These are phyloP conservation scores for Lathamus discolor DNA, from an alignment of 2,113 vertebrate genomes.

Conservation along the genomic window DNA sequence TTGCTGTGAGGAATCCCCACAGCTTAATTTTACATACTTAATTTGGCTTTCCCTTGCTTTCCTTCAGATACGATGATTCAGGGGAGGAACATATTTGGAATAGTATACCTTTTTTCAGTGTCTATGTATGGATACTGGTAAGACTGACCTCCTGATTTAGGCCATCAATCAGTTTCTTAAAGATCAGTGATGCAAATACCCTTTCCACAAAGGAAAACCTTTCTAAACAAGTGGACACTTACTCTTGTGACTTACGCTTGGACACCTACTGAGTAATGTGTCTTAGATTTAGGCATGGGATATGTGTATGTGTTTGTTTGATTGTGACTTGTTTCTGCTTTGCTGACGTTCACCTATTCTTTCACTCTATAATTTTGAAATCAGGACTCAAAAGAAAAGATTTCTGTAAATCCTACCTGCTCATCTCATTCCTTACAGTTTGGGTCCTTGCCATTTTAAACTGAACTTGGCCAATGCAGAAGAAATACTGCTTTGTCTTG, in stretches of 20 bases:
- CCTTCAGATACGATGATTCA: background rate
- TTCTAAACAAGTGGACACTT: background rate
- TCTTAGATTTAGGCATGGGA: background rate
- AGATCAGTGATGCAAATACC: background rate
- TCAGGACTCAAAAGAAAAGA: background rate
- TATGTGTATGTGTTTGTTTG: background rate
- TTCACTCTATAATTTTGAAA: background rate
- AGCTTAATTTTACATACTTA: background rate
- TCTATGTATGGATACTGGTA: background rate
- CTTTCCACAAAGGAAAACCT: background rate
- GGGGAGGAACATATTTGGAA: background rate
- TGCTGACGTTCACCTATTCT: rapidly evolving
- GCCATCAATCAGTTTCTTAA: background rate
- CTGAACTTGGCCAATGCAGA: background rate
- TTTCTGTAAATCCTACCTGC: background rate
- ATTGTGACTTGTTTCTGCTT: background rate
- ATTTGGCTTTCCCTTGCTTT: background rate
- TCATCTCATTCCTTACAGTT: background rate
- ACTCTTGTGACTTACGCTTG: background rate
- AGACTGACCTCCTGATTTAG: background rate
- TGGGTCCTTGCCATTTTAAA: background rate
- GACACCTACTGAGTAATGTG: background rate
- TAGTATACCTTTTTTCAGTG: background rate
- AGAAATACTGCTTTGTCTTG: background rate
- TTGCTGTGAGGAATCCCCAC: background rate